Evolutionary conservation across 2,797 vertebrate species (phyloP).

Genomic region (Leucoraja ocellata): DNA sequence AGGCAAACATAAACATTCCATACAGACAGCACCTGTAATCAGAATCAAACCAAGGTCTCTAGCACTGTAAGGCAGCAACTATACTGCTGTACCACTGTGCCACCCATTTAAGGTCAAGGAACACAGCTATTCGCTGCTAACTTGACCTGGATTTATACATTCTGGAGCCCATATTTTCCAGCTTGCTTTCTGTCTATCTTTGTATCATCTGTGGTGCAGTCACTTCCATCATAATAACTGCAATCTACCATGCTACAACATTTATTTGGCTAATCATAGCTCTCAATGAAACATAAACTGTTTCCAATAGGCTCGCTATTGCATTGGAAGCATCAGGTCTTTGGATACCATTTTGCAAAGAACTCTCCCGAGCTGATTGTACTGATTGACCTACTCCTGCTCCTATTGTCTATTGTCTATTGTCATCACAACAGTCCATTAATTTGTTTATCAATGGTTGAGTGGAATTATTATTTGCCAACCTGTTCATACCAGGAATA

Average conservation of each 20-base stretch:
- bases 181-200: neutral
- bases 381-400: too few species aligned
- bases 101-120: neutral
- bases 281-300: too few species aligned
- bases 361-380: too few species aligned
- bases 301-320: too few species aligned
- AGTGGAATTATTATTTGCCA: neutral
- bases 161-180: neutral
- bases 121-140: neutral
- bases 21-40: too few species aligned
- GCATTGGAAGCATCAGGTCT: neutral
- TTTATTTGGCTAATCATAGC: neutral
- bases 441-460: neutral
- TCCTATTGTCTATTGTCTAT: too few species aligned
- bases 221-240: neutral
- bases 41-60: too few species aligned
- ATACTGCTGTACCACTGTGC: too few species aligned
- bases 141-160: neutral
- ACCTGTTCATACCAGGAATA: too few species aligned
- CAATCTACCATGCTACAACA: neutral
- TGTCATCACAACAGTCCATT: neutral
- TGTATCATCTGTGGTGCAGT: neutral
- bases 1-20: too few species aligned
- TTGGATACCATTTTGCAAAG: neutral
- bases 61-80: too few species aligned